phyloP scores from a whole-genome alignment of 1,140 invertebrate species.

The Sipha flava region DNA sequence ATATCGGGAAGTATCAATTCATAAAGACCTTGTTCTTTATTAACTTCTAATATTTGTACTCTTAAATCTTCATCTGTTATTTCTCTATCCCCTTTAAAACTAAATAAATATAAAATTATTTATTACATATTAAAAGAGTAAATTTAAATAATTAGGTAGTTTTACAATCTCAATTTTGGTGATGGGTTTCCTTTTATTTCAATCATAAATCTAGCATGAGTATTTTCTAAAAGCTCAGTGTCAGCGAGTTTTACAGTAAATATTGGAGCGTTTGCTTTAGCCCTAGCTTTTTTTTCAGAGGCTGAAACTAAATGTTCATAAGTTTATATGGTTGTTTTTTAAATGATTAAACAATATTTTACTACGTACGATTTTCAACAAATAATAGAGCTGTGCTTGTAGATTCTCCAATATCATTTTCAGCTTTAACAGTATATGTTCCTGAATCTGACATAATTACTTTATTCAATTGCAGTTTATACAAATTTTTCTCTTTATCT shows the following conservation, averaged over 20 bases:
- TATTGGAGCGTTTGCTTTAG: conserved; percentile 63
- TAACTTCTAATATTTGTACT: conserved; percentile 63
- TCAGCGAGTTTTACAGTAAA: conserved; percentile 77
- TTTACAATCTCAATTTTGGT: conserved; percentile 72
- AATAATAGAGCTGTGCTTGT: conserved; percentile 75
- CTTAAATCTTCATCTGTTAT: conserved; percentile 60
- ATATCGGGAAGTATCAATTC: conserved; percentile 83
- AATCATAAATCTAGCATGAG: conserved; percentile 79
- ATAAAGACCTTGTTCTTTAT: conserved; percentile 71
- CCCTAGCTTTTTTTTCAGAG: conserved; percentile 60
- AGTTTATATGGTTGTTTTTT: background rate
- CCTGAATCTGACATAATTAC: conserved; percentile 75
- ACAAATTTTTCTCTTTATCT: conserved; percentile 48
- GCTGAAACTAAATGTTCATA: conserved; percentile 51
- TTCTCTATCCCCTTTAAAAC: conserved; percentile 71
- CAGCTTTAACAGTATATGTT: conserved; percentile 83
- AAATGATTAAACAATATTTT: background rate
- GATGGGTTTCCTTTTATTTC: conserved; percentile 79
- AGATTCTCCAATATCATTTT: conserved; percentile 62
- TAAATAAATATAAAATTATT: conserved; percentile 44
- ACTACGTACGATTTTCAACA: conserved; percentile 67
- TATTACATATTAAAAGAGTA: background rate
- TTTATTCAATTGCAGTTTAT: conserved; percentile 68
- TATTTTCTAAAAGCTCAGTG: conserved; percentile 76
- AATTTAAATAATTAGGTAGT: background rate